phyloP scores from a whole-genome alignment of 2,888 invertebrate species.

The Ceriagrion tenellum region DNA sequence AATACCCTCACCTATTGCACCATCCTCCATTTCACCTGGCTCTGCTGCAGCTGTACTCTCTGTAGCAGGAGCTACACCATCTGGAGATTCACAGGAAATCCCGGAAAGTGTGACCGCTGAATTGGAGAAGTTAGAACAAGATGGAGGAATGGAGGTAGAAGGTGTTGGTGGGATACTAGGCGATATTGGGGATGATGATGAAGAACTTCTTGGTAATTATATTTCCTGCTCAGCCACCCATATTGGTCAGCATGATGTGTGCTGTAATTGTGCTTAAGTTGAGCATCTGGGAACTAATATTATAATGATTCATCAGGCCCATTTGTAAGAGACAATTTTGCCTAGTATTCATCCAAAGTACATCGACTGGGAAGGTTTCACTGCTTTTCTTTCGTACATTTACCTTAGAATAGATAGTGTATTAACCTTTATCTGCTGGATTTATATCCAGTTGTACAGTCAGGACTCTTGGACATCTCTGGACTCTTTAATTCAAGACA shows the following conservation, averaged over 20 bases:
- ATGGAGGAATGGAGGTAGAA: slow-evolving; percentile 80
- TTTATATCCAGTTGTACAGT: too few species aligned
- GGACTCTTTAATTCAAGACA: too few species aligned
- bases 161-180: slow-evolving; percentile 89
- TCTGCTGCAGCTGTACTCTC: slow-evolving; percentile 75
- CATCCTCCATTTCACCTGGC: slow-evolving; percentile 74
- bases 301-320: too few species aligned
- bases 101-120: slow-evolving; percentile 85
- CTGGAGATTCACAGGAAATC: slow-evolving; percentile 78
- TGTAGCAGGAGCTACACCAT: slow-evolving; percentile 75
- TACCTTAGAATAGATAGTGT: too few species aligned
- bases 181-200: slow-evolving; percentile 91
- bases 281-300: too few species aligned
- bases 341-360: too few species aligned
- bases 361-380: too few species aligned
- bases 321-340: too few species aligned
- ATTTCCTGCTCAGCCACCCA: background rate
- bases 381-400: too few species aligned
- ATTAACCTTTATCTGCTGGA: too few species aligned
- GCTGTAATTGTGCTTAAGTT: too few species aligned
- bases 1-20: slow-evolving; percentile 75
- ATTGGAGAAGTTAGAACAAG: slow-evolving; percentile 85
- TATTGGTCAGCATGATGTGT: background rate
- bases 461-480: too few species aligned
- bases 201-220: slow-evolving; percentile 85